Percentiles rank a stretch among this genome's conserved stretches.
Conservation (phyloP, 2,113 vertebrate genomes). For the Gambusia affinis region DNA sequence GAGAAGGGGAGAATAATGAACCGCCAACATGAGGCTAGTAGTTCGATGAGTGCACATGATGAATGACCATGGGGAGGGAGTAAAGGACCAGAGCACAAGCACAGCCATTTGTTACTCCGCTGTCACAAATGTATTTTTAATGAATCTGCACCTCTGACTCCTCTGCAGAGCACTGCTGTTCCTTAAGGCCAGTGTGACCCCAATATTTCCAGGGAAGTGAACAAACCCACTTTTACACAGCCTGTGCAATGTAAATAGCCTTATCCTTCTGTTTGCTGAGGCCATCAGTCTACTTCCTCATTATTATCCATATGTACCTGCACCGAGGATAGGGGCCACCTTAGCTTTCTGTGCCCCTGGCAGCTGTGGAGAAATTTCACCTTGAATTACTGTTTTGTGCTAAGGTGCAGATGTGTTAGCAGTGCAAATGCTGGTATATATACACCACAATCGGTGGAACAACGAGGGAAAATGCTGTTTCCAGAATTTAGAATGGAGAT, state of each 20-base stretch:
- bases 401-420: neutral
- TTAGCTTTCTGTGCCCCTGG: constrained; percentile 20
- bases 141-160: constrained; percentile 73
- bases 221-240: constrained; percentile 42
- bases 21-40: constrained; percentile 39
- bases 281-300: constrained; percentile 42
- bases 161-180: constrained; percentile 52
- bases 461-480: no score
- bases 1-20: constrained; percentile 60
- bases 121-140: constrained; percentile 80
- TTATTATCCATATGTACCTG: constrained; percentile 40
- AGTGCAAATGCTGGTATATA: neutral
- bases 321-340: constrained; percentile 7
- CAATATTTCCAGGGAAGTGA: constrained; percentile 54
- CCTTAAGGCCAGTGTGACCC: constrained; percentile 64
- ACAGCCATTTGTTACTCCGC: constrained; percentile 71
- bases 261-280: constrained; percentile 34
- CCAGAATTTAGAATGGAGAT: no score
- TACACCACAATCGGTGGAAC: neutral
- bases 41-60: constrained; percentile 69
- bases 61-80: constrained; percentile 69
- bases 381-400: constrained; percentile 32
- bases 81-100: constrained; percentile 50
- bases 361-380: constrained; percentile 38
- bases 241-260: constrained; percentile 57